Percentiles rank a stretch among this genome's conserved stretches.
These are phyloP conservation scores for Tichodroma muraria DNA, from an alignment of 2,113 vertebrate genomes.

Conservation along the genomic window DNA sequence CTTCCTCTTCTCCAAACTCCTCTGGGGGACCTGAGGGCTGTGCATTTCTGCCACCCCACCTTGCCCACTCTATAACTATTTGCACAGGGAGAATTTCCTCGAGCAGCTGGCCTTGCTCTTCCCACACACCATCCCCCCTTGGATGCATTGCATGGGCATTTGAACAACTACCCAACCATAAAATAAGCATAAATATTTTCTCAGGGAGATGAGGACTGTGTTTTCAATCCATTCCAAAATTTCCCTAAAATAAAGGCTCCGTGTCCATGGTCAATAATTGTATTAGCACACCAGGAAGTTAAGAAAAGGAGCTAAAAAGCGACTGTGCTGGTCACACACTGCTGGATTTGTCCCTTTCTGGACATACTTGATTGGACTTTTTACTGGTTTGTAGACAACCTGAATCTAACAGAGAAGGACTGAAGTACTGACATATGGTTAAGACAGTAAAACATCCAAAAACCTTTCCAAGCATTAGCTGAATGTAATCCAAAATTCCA, in stretches of 20 bases:
- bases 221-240: not conserved
- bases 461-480: constrained; percentile 33
- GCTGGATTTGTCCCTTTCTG: not conserved
- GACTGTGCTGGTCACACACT: not conserved
- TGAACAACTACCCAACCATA: constrained; percentile 22
- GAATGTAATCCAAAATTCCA: constrained; percentile 45
- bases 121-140: not conserved
- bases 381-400: not conserved
- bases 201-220: not conserved
- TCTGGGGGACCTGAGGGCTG: not conserved
- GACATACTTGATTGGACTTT: not conserved
- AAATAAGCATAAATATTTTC: constrained; percentile 46
- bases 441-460: constrained; percentile 36
- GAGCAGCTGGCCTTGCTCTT: not conserved
- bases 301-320: not conserved
- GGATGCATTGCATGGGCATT: constrained; percentile 3
- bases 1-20: not conserved
- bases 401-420: not conserved
- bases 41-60: not conserved
- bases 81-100: not conserved
- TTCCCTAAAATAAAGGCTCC: not conserved
- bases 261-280: not conserved
- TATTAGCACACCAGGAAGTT: not conserved
- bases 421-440: constrained; percentile 43
- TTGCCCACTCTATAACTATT: not conserved